These are phyloP conservation scores for Pseudochaenichthys georgianus DNA, from an alignment of 2,797 vertebrate species.

Conservation along the genomic window DNA sequence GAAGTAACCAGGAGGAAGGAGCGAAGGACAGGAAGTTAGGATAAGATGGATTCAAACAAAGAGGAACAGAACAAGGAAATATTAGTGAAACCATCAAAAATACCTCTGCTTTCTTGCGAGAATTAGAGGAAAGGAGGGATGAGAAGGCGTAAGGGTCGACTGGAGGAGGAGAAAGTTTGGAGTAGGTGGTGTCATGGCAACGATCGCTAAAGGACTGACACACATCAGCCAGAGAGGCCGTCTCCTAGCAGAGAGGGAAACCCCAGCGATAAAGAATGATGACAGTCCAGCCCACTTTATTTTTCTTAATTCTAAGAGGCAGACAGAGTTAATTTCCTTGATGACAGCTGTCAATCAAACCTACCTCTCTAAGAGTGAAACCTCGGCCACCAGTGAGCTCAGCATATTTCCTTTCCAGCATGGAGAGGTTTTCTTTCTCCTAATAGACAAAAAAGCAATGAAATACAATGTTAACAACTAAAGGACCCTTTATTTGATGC, in stretches of 20 bases:
- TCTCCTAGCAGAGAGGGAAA: constrained; percentile 69
- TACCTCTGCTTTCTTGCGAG: constrained; percentile 83
- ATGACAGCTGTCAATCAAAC: constrained; percentile 39
- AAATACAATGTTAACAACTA: not conserved
- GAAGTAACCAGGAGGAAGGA: not conserved
- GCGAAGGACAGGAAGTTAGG: not conserved
- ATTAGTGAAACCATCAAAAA: constrained; percentile 14
- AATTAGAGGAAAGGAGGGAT: constrained; percentile 77
- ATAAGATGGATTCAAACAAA: not conserved
- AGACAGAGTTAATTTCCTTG: not conserved
- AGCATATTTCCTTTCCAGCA: constrained; percentile 82
- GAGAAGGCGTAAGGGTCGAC: constrained; percentile 62
- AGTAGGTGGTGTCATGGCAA: constrained; percentile 14
- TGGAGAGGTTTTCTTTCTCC: constrained; percentile 83
- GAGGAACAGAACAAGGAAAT: not conserved
- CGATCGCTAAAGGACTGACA: constrained; percentile 62
- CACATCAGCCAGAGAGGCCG: constrained; percentile 73
- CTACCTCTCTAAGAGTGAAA: constrained; percentile 84
- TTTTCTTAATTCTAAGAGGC: constrained; percentile 12
- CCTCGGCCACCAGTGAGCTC: constrained; percentile 80
- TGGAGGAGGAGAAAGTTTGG: constrained; percentile 49
- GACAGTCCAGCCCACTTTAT: not conserved
- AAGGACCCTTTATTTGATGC: not conserved
- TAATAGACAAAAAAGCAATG: constrained; percentile 34
- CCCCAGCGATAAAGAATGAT: constrained; percentile 14